Conservation (phyloP, 2,888 invertebrate genomes). For the Julus scandinavius region DNA sequence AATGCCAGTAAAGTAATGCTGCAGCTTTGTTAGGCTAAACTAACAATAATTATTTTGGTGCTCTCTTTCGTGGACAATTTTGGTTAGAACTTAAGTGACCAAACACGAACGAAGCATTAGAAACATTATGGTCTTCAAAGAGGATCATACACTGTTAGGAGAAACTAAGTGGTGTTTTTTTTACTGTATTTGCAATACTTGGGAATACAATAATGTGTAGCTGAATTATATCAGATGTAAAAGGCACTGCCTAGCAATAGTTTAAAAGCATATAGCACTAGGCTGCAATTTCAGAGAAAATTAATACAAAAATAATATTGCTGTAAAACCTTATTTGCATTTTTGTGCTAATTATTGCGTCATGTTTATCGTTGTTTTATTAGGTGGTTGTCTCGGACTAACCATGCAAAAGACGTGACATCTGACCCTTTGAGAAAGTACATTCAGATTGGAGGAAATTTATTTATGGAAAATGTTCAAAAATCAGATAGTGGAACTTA, state of each 20-base stretch:
- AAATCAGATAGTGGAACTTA: conserved; percentile 95
- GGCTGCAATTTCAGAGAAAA: not conserved
- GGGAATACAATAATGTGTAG: not conserved
- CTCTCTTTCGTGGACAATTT: not conserved
- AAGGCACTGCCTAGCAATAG: not conserved
- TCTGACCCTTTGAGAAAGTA: not conserved
- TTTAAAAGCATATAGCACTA: not conserved
- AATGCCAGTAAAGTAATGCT: not conserved
- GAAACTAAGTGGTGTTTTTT: not conserved
- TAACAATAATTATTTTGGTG: not conserved
- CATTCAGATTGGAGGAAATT: conserved; percentile 88
- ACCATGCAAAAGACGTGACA: not conserved
- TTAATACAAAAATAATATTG: not conserved
- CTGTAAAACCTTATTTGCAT: not conserved
- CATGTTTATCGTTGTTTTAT: not conserved
- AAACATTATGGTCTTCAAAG: not conserved
- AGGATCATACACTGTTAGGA: not conserved
- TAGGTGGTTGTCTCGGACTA: conserved; percentile 47
- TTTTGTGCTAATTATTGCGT: not conserved
- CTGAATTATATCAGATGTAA: not conserved
- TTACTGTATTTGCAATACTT: not conserved
- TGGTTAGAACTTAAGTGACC: not conserved
- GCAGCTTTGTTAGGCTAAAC: not conserved
- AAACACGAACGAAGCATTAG: not conserved
- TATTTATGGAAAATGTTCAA: conserved; percentile 91